phyloP scores from a whole-genome alignment of 2,113 vertebrate genomes.

The Menidia beryllina region DNA sequence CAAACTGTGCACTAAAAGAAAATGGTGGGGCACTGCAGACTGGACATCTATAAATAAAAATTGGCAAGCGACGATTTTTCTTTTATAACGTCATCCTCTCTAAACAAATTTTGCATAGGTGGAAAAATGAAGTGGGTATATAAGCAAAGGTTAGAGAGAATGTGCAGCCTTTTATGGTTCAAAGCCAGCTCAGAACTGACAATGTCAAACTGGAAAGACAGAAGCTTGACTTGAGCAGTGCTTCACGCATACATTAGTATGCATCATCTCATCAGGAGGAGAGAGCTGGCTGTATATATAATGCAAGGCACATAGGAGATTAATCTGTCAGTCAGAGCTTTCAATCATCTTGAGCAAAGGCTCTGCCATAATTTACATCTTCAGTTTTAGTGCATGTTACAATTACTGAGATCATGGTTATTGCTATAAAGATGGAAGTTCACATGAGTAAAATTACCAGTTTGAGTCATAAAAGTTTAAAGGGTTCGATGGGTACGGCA shows the following conservation, averaged over 20 bases:
- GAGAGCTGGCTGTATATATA: constrained; percentile 15
- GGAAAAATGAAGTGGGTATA: constrained; percentile 19
- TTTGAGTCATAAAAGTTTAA: constrained; percentile 48
- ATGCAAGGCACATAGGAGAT: constrained; percentile 40
- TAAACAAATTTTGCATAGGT: constrained; percentile 37
- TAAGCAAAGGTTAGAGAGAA: not conserved
- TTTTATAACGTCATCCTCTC: constrained; percentile 39
- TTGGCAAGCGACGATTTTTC: constrained; percentile 24
- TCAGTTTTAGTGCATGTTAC: constrained; percentile 54
- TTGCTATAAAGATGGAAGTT: constrained; percentile 35
- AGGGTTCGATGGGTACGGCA: constrained; percentile 14
- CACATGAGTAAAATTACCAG: constrained; percentile 39
- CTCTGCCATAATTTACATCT: constrained; percentile 49
- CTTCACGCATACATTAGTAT: constrained; percentile 15
- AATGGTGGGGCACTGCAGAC: constrained; percentile 23
- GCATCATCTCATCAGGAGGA: constrained; percentile 19
- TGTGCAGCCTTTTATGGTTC: constrained; percentile 2
- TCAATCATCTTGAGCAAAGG: constrained; percentile 47
- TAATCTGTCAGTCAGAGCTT: constrained; percentile 47
- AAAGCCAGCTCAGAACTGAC: constrained; percentile 2
- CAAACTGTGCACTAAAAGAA: constrained; percentile 48
- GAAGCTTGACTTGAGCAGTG: constrained; percentile 10
- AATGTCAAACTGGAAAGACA: not conserved
- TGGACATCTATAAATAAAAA: constrained; percentile 45
- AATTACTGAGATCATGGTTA: constrained; percentile 56